Conservation (phyloP, 1,140 invertebrate species). For the Phymorhynchus buccinoides region DNA sequence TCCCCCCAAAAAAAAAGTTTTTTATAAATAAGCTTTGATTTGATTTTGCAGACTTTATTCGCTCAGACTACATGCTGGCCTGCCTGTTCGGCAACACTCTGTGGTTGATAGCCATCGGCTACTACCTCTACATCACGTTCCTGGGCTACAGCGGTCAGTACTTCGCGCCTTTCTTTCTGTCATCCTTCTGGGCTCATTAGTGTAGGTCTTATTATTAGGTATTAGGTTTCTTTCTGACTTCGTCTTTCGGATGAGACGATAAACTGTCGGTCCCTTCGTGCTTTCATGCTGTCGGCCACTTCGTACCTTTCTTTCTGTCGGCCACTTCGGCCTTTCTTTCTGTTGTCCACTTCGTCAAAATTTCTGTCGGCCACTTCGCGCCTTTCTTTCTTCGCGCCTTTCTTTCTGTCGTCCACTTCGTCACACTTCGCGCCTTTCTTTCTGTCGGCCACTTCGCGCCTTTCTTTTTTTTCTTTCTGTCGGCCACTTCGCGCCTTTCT, state of each 20-base stretch:
- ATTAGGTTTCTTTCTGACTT: too few species aligned
- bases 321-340: not conserved
- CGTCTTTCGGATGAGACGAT: too few species aligned
- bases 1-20: too few species aligned
- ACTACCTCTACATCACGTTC: slow-evolving; percentile 98
- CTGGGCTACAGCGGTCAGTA: slow-evolving; percentile 95
- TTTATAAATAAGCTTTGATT: too few species aligned
- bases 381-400: not conserved
- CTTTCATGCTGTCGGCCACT: too few species aligned
- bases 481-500: not conserved
- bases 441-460: not conserved
- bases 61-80: slow-evolving; percentile 79
- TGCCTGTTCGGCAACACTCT: slow-evolving; percentile 92
- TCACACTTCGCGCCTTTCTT: too few species aligned
- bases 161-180: not conserved
- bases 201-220: too few species aligned
- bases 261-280: too few species aligned
- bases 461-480: slow-evolving; percentile 17
- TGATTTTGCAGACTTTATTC: slow-evolving; percentile 83
- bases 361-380: too few species aligned
- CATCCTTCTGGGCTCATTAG: too few species aligned
- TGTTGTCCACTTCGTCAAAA: too few species aligned
- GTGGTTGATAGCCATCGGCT: slow-evolving; percentile 91
- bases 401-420: too few species aligned
- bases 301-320: not conserved